Conservation (phyloP, 2,888 invertebrate genomes). For the Tanypteryx hageni region DNA sequence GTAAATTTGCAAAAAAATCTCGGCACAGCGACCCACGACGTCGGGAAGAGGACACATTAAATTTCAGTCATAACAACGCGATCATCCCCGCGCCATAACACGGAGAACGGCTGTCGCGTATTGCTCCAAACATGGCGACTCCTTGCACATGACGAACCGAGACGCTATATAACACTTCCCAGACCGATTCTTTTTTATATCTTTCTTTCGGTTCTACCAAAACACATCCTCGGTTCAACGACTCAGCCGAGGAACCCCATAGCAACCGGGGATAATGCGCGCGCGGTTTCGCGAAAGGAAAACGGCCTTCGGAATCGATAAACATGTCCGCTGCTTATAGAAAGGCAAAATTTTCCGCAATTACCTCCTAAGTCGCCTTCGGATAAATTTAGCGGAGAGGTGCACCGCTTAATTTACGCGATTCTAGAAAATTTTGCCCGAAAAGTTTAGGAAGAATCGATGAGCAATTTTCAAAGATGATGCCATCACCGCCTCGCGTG, state of each 20-base stretch:
- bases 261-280: neutral
- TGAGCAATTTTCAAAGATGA: neutral
- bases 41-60: neutral
- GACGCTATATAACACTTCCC: neutral
- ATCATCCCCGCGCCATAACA: neutral
- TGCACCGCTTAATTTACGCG: neutral
- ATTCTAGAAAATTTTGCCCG: too few relatives aligned
- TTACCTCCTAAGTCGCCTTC: neutral
- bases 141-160: slow-evolving; percentile 10
- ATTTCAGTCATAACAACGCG: slow-evolving; percentile 4
- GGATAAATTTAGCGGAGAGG: neutral
- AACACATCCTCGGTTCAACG: neutral
- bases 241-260: neutral
- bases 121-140: neutral
- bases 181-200: neutral
- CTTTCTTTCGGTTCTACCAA: neutral
- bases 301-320: neutral
- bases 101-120: neutral
- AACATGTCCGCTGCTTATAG: neutral
- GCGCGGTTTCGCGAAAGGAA: neutral
- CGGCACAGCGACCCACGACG: neutral
- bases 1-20: too few relatives aligned
- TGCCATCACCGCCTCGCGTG: neutral
- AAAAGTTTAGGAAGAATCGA: neutral
- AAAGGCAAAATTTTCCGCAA: neutral